Evolutionary conservation across 1,140 invertebrate genomes (phyloP), one percentile per base, ranked within the genome.

Genomic region (Drosophila mojavensis): DNA sequence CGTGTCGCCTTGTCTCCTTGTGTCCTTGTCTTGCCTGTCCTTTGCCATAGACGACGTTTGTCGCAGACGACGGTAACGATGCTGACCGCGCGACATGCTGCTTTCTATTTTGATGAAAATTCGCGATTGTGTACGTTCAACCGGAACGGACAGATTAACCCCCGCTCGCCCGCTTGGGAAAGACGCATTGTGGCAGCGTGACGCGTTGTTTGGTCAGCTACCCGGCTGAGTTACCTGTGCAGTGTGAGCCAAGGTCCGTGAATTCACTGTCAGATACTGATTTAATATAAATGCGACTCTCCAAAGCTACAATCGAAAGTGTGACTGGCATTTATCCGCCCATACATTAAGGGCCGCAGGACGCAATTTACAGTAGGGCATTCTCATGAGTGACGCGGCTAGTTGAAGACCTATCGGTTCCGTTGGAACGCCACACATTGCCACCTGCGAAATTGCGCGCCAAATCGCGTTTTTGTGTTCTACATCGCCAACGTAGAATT

Each of bases 91-190:
- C 84, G 80, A 90, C 81, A 79, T 75, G 73, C 75, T 76, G 73
- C 65, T 79, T 90, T 90, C 78, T 71, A 75, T 79, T 77, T 81
- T 67, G 78, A 74, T 89, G 81, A 68, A 81, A 90, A 78, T 85
- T 73, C 85, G 85, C 85, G 85, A 90, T 78, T 90, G 60, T 77
- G 85, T 90, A 81, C 81, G 75, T 68, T 85, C 82, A 85, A 85
- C 78, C 75, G 79, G 75, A 85, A 80, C 66, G 67, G 75, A 85
- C 82, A 78, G 74, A 77, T 61, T 53, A 59, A 67, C 64, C 81
- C 70, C 68, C 28, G 20, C 20, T 24, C 3, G 20, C 79, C 36
- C 60, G 50, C 59, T 36, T 66, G 58, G 65, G 36, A 63, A 78
- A 78, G 72, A 62, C 48, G 53, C 79, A 66, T 59, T 41, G 63